Evolutionary conservation across 2,797 vertebrate species (phyloP).

Genomic region (Pangasius macronema): DNA sequence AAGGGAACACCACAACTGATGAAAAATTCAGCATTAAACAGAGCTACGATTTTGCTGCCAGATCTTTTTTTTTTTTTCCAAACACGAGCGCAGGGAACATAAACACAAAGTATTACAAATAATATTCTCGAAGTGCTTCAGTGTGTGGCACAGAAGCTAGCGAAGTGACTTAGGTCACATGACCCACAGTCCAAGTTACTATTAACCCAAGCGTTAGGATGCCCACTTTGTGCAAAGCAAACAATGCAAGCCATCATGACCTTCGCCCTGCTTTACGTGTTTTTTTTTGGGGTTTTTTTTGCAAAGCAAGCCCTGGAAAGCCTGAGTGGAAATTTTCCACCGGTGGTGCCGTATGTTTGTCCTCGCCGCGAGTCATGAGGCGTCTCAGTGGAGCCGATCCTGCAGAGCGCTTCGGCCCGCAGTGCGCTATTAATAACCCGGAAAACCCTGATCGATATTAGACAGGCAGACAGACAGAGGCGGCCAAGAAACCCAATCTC

Average conservation of each 20-base stretch:
- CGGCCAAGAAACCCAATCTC: conserved; percentile 60
- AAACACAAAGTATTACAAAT: not conserved
- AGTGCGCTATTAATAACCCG: conserved; percentile 63
- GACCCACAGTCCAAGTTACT: not conserved
- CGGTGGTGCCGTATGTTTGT: not conserved
- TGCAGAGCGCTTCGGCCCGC: conserved; percentile 30
- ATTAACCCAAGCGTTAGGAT: not conserved
- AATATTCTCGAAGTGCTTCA: too few species aligned
- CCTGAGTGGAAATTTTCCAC: not conserved
- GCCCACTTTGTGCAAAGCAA: not conserved
- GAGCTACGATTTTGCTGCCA: conserved; percentile 8
- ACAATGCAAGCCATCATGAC: not conserved
- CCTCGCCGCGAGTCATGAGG: not conserved
- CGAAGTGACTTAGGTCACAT: not conserved
- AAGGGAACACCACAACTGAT: conserved; percentile 49
- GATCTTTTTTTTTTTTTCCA: not conserved
- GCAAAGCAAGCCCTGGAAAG: not conserved
- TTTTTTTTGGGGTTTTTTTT: not conserved
- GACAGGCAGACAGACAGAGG: conserved; percentile 55
- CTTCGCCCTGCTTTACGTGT: not conserved
- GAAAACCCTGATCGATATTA: conserved; percentile 66
- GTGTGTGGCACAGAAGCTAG: not conserved
- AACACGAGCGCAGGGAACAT: not conserved
- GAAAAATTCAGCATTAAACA: conserved; percentile 33
- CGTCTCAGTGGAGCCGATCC: conserved; percentile 16